Base-by-base conservation (phyloP, 1,140 invertebrate species). In the Panulirus ornatus region DNA sequence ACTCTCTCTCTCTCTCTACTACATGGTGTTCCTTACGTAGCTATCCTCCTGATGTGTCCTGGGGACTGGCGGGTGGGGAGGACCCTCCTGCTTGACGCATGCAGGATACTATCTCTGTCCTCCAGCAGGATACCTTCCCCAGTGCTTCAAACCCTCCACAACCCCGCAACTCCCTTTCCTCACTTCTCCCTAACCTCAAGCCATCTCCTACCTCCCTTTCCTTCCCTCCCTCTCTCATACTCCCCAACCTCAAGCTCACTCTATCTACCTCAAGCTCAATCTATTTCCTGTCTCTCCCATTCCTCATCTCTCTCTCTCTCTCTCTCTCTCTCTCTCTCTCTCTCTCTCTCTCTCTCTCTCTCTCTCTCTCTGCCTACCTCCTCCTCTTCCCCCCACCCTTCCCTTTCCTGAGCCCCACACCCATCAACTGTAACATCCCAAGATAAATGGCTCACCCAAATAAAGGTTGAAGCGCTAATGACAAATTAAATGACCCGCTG, bases 171-270 rank as follows among this genome's bases (percentile, higher is more conserved):
- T 54, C 27, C 40, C 8, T 54, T 1, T 30, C 40, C 6, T 78
- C 76, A 51, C 44, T 36, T 42, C n/a, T 22, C 34, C 76, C n/a
- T 42, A 34, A 14, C 44, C 76, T 27, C 40, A 0, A 38, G 22
- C 47, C n/a, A 1, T 36, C 11, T 54, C 79, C 63, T 70, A 16
- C 66, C 58, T 38, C n/a, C 30, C 51, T 84, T 22, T 51, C 11
- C 36, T 79, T 51, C 44, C 44, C 76, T 79, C 16, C 40, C 30
- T 22, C 27, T 63, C 81, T 63, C 34, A 38, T 36, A 66, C 81
- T 84, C 81, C 34, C 22, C 40, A 36, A 40, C 30, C 58, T n/a
- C n/a, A n/a, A 40, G 5, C 22, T 42, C 22, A 44, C 44, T 79
- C 8, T 27, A 44, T 36, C 14, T 76, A 76, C 40, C 30, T 38